Base-by-base conservation (phyloP, 2,113 vertebrate genomes). In the Hippopotamus amphibius region DNA sequence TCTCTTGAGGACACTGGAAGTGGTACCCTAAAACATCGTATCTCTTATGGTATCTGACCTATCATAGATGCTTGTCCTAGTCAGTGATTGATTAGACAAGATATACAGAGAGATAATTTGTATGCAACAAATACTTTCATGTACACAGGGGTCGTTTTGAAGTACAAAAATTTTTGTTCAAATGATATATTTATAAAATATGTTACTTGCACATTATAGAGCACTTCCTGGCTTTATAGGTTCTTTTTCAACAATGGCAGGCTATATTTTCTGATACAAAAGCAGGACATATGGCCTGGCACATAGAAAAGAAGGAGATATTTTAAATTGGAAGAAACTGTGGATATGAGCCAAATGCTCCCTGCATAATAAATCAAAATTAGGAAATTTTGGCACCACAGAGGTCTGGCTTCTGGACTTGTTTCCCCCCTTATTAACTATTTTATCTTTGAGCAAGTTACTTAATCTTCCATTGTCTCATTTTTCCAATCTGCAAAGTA, bases 241-340 rank as follows among this genome's bases (percentile, higher is more conserved):
- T 85, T 86, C 12, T 80, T 95, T 68, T 76, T 55, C 28, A 55
- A 19, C 55, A 96, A 74, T 12, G 17, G 2, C 7, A 95, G 66
- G 66, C 37, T 30, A 65, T 50, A 55, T 79, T 69, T 59, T 84
- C 72, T 79, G 28, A 96, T 61, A 74, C 63, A 79, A 96, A 96
- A 92, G 17, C 5, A 83, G n/a, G 41, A 80, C 3, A 63, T 57
- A 43, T 57, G 19, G 0, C 77, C 43, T 94, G 46, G 92, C 13
- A 71, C 28, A 4, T 7, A 85, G 57, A 33, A 46, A 22, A 82
- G 12, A 80, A 50, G 53, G 19, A 43, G 46, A 46, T 82, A 77
- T 85, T 87, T 90, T 43, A 80, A 88, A 87, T 37, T 22, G 4
- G 24, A 87, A 12, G 19, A 94, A 50, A 80, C 55, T 66, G 14